Base-by-base conservation (phyloP, 1,140 invertebrate genomes). In the Harpegnathos saltator region DNA sequence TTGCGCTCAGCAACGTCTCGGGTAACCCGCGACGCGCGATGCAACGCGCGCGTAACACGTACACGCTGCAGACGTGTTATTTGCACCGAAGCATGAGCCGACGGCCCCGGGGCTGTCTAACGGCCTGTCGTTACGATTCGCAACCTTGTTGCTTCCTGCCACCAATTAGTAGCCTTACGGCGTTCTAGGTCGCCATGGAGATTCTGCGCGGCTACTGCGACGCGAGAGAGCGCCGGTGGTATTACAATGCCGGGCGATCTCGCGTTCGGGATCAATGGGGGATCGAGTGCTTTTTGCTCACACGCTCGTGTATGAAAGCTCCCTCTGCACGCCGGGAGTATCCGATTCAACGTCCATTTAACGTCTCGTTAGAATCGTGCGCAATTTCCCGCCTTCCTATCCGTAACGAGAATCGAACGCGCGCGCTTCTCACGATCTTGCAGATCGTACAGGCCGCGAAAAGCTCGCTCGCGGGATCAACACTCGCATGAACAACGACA, bases 41-140 rank as follows among this genome's bases (percentile, higher is more conserved):
- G 48, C 44, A 56, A 69, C 12, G 56, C 33, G 17, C 19, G 58
- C 29, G 29, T 3, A 33, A 5, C 29, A 9, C 9, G 11, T 44
- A 44, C 38, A 9, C 48, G 50, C 12, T 19, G 63, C 33, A 71
- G 52, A 71, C 33, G 65, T 80, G 65, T 80, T 80, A 80, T 80
- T 80, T 80, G 75, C 65, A 78, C 75, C 75, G 68, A 80, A 58
- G 75, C 52, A 58, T 33, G 22, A 58, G 50, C 63, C 22, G 7
- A 33, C 22, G 17, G 65, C 19, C 50, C 29, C 29, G 68, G n/a
- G n/a, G 38, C 78, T 71, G 44, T 74, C 58, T 61, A 82, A 82
- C 69, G 44, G 68, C 78, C 58, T 80, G 75, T 80, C 75, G 75
- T 80, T 80, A 80, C 75, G 66, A 71, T 80, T 80, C 65, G 75